Percentiles rank a stretch among this genome's conserved stretches.
Evolutionary conservation across 2,797 vertebrate genomes (phyloP).

Genomic region (Natrix natrix): DNA sequence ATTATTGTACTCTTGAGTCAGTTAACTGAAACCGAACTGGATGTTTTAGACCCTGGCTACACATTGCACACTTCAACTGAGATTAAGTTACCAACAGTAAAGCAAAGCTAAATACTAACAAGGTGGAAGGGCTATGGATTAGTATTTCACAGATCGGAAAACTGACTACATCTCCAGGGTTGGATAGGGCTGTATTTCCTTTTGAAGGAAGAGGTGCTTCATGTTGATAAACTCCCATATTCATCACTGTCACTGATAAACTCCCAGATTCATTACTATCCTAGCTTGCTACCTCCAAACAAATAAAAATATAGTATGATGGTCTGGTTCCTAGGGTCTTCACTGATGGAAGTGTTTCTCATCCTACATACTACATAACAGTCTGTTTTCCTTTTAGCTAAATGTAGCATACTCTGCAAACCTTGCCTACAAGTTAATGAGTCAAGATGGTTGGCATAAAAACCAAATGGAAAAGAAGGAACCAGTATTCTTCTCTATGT

Average conservation of each 20-base stretch:
- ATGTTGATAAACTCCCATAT: background rate
- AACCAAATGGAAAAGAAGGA: background rate
- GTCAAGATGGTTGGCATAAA: background rate
- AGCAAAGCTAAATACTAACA: background rate
- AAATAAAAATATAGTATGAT: background rate
- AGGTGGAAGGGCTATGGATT: background rate
- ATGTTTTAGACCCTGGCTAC: background rate
- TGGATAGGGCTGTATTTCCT: background rate
- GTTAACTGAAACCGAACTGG: background rate
- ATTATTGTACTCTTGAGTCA: background rate
- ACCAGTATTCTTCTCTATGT: background rate
- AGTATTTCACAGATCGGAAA: background rate
- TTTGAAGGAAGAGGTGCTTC: background rate
- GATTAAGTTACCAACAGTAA: background rate
- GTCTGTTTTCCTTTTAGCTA: background rate
- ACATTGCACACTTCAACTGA: background rate
- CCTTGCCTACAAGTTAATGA: background rate
- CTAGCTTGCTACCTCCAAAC: background rate
- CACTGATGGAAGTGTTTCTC: background rate
- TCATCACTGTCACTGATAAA: background rate
- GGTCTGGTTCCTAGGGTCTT: background rate
- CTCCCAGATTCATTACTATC: background rate
- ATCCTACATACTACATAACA: background rate
- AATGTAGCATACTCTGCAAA: background rate
- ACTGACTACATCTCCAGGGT: background rate